Base-by-base conservation (phyloP, 2,797 vertebrate species). In the Oceanodroma leucorhoa region DNA sequence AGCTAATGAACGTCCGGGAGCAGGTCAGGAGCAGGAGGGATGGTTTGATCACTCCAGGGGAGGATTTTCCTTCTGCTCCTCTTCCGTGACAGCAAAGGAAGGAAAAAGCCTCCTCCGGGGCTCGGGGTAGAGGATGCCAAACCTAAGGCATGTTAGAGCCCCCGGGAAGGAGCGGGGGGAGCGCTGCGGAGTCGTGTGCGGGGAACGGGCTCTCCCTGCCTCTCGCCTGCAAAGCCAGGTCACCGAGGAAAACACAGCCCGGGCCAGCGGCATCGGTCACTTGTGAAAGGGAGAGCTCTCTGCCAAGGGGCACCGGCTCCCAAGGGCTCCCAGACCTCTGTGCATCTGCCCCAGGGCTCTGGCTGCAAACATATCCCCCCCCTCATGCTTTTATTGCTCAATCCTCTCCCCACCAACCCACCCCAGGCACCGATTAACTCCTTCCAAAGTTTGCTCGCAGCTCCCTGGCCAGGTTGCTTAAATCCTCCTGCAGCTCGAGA, bases 21-120 rank as follows among this genome's bases (percentile, higher is more conserved):
- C 23, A 70, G 94, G 40, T 2, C 9, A 3, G 57, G 72, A 45
- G 69, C 21, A 34, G 87, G 73, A 91, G 77, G 86, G 90, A 53
- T 3, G 45, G 8, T 11, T 30, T 70, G 84, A 36, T 82, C 58
- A 0, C 92, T 58, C 71, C 90, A 11, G 85, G 82, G 83, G 40
- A 66, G 67, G 76, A 8, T 81, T 95, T 92, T 89, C 92, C 94
- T 95, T 75, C 83, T 81, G 88, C 48, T 92, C 12, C 76, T 91
- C 75, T 91, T 82, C 75, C 27, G 26, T 77, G 75, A 57, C 78
- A 61, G 62, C 61, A 15, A 80, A 58, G 0, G 2, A 76, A 89
- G 67, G 38, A 19, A 61, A 13, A 60, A 92, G 22, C 43, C 65
- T 55, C 80, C 73, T 36, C 36, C 24, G 4, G 78, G 34, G 61